phyloP scores from a whole-genome alignment of 2,113 vertebrate genomes.

The Platichthys flesus region DNA sequence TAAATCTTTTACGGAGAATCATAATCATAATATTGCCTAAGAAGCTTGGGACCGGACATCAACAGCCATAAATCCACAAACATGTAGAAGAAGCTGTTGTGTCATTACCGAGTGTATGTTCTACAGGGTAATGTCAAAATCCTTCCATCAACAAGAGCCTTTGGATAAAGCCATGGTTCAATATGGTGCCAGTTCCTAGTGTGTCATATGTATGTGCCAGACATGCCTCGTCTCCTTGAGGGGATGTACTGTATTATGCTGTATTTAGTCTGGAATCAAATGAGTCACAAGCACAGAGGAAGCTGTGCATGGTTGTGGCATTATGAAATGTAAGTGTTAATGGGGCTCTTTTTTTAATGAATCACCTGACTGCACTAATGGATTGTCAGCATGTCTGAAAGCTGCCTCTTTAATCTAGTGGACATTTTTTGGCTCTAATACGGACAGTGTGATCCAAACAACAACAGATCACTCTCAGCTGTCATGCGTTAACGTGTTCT shows the following conservation, averaged over 20 bases:
- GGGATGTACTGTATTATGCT: neutral
- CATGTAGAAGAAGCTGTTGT: constrained; percentile 52
- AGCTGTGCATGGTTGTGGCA: constrained; percentile 43
- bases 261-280: constrained; percentile 44
- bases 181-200: constrained; percentile 7
- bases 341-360: constrained; percentile 60
- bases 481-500: constrained; percentile 43
- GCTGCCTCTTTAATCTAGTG: constrained; percentile 69
- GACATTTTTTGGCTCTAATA: constrained; percentile 60
- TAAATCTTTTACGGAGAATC: constrained; percentile 41
- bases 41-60: constrained; percentile 39
- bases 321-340: constrained; percentile 70
- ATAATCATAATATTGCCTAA: constrained; percentile 49
- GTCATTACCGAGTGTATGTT: constrained; percentile 46
- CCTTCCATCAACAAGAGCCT: constrained; percentile 30
- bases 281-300: constrained; percentile 38
- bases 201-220: constrained; percentile 37
- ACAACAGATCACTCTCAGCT: constrained; percentile 49
- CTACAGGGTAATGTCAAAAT: constrained; percentile 49
- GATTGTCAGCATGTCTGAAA: constrained; percentile 68
- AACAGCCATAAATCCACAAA: constrained; percentile 19
- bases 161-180: constrained; percentile 19
- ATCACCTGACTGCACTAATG: constrained; percentile 64
- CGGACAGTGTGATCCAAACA: constrained; percentile 42
- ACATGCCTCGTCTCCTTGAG: constrained; percentile 42